Evolutionary conservation across 2,888 invertebrate genomes (phyloP), one percentile per base, ranked within the genome.

Genomic region (Drosophila algonquin): DNA sequence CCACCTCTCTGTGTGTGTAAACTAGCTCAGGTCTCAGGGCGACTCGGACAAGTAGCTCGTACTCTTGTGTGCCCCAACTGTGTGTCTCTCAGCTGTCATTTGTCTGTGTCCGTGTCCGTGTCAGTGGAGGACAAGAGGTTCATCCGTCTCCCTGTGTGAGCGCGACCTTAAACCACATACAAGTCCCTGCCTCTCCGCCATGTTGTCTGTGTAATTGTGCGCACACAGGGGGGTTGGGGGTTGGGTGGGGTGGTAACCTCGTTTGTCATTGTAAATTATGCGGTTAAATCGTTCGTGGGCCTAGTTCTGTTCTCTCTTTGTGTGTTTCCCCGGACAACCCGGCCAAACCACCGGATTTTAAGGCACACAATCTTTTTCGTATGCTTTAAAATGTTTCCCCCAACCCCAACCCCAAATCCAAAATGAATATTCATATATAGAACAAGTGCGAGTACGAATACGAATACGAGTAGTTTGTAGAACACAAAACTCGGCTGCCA

Each of bases 231-330:
- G 30, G 8, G 9, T 7, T 1, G 30, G 30, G 9, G 30, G 18
- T 18, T 18, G 7, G 8, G 8, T 9, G 32, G 35, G 68, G 64
- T 68, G 63, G 63, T 60, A 77, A 68, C 79, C 83, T 84, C 87
- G 81, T 88, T 81, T 87, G 83, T 85, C 85, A 81, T 85, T 87
- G 80, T 85, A 83, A 89, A 89, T 89, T 88, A 83, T 83, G 76
- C 75, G 87, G 83, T 85, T 85, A 79, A 87, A 87, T 89, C 80
- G 87, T 77, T 75, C 76, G 76, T 63, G 63, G 58, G 71, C 71
- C 71, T 71, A 71, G 55, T 59, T 63, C 24, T 46, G 54, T 52
- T 12, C n/a, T 50, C 73, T 53, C 54, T 18, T 47, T 57, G n/a
- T n/a, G 14, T 40, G 14, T 14, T 14, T 14, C 35, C 35, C 14